Evolutionary conservation across 2,888 invertebrate genomes (phyloP), one percentile per base, ranked within the genome.

Genomic region (Himalopsyche anomala): DNA sequence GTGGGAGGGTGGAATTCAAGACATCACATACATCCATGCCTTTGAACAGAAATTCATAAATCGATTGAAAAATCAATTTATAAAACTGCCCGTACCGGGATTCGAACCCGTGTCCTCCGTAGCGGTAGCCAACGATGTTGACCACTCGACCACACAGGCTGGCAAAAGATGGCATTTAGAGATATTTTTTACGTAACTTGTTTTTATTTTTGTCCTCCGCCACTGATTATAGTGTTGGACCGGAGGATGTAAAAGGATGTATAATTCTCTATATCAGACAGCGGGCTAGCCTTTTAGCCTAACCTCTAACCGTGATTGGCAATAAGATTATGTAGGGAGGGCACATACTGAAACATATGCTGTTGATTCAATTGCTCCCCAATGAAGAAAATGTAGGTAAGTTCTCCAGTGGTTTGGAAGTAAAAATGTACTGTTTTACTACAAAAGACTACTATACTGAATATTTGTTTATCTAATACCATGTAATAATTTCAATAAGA

Each of bases 301-400:
- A 86, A 87, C 88, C 88, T 88, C 85, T 88, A 88, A 87, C 88
- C 86, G 82, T 87, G 88, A 88, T 87, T 88, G 87, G 85, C 88
- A 88, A 88, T 88, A 88, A 86, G 88, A 88, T 88, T 88, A 88
- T 87, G 69, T 87, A 36, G 74, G 74, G 74, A 74, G 74, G 74
- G 74, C 74, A 74, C 74, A 74, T 36, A 38, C 74, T 74, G 74
- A 38, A 38, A 74, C 74, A 74, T 28, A 74, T 74, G 74, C 45
- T 80, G 80, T 40, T 80, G 80, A 80, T 80, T 80, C 80, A 80
- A 80, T 80, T 80, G 80, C 80, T n/a, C 80, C 45, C 45, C 36
- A 17, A 15, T 74, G 74, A 19, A 74, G 74, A 74, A 74, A 74
- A 28, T 15, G 36, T 74, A 74, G 15, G 51, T 51, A 51, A 51